Evolutionary conservation across 2,888 invertebrate genomes (phyloP).

Genomic region (Orthonevra nobilis): DNA sequence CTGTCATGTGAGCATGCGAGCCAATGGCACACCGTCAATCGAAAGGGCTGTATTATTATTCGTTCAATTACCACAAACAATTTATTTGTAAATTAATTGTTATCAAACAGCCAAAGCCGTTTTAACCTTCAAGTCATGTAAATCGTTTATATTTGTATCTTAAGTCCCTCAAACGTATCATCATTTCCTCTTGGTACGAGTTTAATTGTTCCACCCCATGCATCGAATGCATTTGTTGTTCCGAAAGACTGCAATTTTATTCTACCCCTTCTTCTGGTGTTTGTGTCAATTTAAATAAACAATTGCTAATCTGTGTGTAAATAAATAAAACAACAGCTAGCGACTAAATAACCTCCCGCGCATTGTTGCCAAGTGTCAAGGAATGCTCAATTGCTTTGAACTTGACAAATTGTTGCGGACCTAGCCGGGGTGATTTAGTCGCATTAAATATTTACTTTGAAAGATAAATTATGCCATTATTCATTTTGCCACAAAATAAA

Average conservation of each 20-base stretch:
- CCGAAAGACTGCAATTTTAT: too few relatives aligned
- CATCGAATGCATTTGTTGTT: too few relatives aligned
- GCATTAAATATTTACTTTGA: too few relatives aligned
- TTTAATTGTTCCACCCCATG: too few relatives aligned
- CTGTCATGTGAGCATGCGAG: slow-evolving; percentile 19
- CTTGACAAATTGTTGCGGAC: slow-evolving; percentile 29
- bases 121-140: slow-evolving; percentile 10
- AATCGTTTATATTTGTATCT: background rate
- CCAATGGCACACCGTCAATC: slow-evolving; percentile 36
- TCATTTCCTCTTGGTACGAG: slow-evolving; percentile 33
- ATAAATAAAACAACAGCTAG: slow-evolving; percentile 4
- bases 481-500: too few relatives aligned
- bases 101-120: slow-evolving; percentile 1
- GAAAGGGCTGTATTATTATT: slow-evolving; percentile 12
- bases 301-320: slow-evolving; percentile 10
- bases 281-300: slow-evolving; percentile 25
- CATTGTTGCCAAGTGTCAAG: slow-evolving; percentile 13
- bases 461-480: too few relatives aligned
- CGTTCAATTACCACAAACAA: slow-evolving; percentile 25
- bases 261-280: too few relatives aligned
- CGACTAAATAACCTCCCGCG: background rate
- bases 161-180: background rate
- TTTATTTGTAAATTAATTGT: slow-evolving; percentile 23
- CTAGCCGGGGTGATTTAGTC: too few relatives aligned
- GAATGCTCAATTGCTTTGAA: slow-evolving; percentile 50